Conservation (phyloP, 1,140 invertebrate species). For the Streblospio benedicti region DNA sequence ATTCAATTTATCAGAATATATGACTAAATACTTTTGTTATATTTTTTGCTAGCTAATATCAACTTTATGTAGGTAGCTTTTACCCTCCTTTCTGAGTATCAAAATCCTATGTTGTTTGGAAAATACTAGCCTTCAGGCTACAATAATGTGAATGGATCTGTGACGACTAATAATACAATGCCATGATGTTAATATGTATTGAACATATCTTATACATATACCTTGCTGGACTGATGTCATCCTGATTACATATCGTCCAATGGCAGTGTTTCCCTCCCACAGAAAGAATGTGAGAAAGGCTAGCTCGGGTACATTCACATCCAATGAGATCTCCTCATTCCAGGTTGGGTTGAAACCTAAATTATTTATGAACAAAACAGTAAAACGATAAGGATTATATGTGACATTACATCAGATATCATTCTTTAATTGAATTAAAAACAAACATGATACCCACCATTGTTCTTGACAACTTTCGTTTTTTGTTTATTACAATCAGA, state of each 20-base stretch:
- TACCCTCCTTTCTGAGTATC: no score
- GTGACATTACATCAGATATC: background rate
- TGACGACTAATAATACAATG: background rate
- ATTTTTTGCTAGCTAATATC: background rate
- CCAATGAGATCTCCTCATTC: conserved; percentile 11
- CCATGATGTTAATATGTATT: background rate
- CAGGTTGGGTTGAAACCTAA: conserved; percentile 11
- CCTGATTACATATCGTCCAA: conserved; percentile 13
- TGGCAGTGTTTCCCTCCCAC: background rate
- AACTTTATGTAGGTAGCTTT: background rate
- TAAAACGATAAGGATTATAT: background rate
- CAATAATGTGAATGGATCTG: background rate
- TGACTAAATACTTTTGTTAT: background rate
- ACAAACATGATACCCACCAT: conserved; percentile 7
- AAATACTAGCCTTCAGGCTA: background rate
- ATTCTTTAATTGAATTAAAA: background rate
- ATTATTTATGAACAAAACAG: background rate
- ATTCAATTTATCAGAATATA: background rate
- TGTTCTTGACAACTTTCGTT: conserved; percentile 16
- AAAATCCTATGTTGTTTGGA: no score
- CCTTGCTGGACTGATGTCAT: conserved; percentile 11
- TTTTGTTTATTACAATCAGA: conserved; percentile 9
- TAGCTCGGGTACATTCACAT: conserved; percentile 13
- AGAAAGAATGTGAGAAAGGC: conserved; percentile 13
- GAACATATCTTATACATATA: background rate